Conservation (phyloP, 2,888 invertebrate species). For the Melolontha melolontha region DNA sequence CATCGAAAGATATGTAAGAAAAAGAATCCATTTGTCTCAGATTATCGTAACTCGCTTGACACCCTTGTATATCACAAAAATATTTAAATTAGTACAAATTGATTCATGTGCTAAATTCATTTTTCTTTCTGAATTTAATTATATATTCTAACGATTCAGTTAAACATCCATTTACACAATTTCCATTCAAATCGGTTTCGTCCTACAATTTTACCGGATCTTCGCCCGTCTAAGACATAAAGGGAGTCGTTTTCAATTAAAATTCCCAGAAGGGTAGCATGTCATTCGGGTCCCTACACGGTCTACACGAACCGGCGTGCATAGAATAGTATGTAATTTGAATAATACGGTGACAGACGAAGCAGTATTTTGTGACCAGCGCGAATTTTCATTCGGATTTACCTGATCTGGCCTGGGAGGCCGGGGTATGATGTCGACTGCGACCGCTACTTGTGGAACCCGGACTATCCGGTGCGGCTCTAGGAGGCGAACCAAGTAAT, state of each 20-base stretch:
- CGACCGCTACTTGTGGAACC: conserved; percentile 67
- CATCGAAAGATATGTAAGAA: too few species aligned
- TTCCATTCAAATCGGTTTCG: conserved; percentile 33
- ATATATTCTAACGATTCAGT: conserved; percentile 23
- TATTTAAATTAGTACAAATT: too few species aligned
- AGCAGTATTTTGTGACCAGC: conserved; percentile 13
- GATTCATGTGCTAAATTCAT: background rate
- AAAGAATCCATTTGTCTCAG: too few species aligned
- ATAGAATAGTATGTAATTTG: conserved; percentile 34
- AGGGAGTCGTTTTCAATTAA: conserved; percentile 38
- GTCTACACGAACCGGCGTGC: conserved; percentile 29
- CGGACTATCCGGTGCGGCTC: conserved; percentile 67
- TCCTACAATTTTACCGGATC: conserved; percentile 24
- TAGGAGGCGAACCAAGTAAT: conserved; percentile 66
- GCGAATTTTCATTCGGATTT: conserved; percentile 41
- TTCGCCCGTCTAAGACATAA: conserved; percentile 21
- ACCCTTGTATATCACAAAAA: too few species aligned
- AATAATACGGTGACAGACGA: conserved; percentile 17
- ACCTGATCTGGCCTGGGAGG: conserved; percentile 64
- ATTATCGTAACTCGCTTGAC: too few species aligned
- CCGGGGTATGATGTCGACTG: conserved; percentile 62
- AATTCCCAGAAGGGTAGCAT: conserved; percentile 26
- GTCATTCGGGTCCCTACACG: conserved; percentile 20
- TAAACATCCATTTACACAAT: conserved; percentile 11
- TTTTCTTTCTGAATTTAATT: conserved; percentile 21